phyloP scores from a whole-genome alignment of 2,797 vertebrate species.

The Sebastes diploproa region DNA sequence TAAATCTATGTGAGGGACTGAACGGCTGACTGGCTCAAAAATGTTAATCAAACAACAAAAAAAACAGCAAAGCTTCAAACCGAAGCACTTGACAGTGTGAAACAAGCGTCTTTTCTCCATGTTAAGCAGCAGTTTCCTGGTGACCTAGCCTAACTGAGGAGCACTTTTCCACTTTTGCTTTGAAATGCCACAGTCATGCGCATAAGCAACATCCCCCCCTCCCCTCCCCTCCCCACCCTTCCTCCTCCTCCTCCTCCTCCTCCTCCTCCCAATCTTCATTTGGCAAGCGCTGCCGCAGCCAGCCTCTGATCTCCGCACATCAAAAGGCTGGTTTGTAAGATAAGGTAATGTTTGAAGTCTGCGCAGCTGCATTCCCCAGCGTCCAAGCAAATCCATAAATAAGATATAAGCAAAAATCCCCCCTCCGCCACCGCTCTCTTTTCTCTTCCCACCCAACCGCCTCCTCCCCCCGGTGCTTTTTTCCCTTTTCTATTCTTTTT shows the following conservation, averaged over 20 bases:
- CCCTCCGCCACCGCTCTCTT: slow-evolving; percentile 48
- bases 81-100: slow-evolving; percentile 59
- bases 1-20: slow-evolving; percentile 31
- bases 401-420: slow-evolving; percentile 88
- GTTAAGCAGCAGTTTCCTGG: slow-evolving; percentile 82
- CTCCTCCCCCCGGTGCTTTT: slow-evolving; percentile 52
- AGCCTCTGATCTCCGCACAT: slow-evolving; percentile 93
- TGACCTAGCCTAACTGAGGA: slow-evolving; percentile 88
- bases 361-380: slow-evolving; percentile 89
- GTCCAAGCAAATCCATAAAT: slow-evolving; percentile 95
- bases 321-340: slow-evolving; percentile 98
- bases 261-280: slow-evolving; percentile 85
- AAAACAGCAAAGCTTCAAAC: slow-evolving; percentile 49
- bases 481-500: slow-evolving; percentile 52
- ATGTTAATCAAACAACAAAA: slow-evolving; percentile 37
- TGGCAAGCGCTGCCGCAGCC: slow-evolving; percentile 90
- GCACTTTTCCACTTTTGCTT: slow-evolving; percentile 86
- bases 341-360: slow-evolving; percentile 98
- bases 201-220: slow-evolving; percentile 70
- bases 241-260: slow-evolving; percentile 39
- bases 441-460: slow-evolving; percentile 62
- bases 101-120: slow-evolving; percentile 76
- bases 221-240: slow-evolving; percentile 15
- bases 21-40: slow-evolving; percentile 25
- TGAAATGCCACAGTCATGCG: slow-evolving; percentile 89